Conservation (phyloP, 2,797 vertebrate genomes). For the Phalanger gymnotis region DNA sequence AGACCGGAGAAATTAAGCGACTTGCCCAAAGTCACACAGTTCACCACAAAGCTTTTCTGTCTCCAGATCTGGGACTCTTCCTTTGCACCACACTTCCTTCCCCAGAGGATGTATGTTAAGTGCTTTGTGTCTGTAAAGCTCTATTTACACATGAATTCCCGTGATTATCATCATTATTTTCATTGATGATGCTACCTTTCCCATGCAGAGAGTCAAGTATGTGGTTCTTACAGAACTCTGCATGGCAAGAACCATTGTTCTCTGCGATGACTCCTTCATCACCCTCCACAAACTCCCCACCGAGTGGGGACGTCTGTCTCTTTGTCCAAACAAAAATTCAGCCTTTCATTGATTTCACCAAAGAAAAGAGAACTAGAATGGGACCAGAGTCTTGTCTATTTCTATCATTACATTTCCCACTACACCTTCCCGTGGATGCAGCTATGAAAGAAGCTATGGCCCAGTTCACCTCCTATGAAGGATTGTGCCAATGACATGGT, state of each 20-base stretch:
- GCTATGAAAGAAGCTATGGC: not conserved
- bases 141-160: not conserved
- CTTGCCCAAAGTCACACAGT: not conserved
- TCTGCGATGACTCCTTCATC: not conserved
- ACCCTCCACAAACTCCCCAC: not conserved
- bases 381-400: not conserved
- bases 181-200: not conserved
- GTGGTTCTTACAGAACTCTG: not conserved
- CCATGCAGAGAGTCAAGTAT: not conserved
- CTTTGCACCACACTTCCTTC: not conserved
- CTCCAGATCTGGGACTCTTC: not conserved
- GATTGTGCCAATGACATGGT: not conserved
- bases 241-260: not conserved
- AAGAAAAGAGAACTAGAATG: not conserved
- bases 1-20: not conserved
- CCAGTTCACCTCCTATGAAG: not conserved
- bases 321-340: constrained; percentile 15
- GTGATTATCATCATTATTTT: not conserved
- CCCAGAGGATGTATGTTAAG: not conserved
- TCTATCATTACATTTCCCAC: not conserved
- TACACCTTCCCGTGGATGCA: not conserved
- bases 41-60: not conserved
- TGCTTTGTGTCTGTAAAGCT: not conserved
- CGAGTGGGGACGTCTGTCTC: not conserved
- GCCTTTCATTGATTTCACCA: not conserved